A percentile compares a stretch with the other conserved stretches of the same genome.
Conservation (phyloP, 2,888 invertebrate genomes). For the Plebejus anna region DNA sequence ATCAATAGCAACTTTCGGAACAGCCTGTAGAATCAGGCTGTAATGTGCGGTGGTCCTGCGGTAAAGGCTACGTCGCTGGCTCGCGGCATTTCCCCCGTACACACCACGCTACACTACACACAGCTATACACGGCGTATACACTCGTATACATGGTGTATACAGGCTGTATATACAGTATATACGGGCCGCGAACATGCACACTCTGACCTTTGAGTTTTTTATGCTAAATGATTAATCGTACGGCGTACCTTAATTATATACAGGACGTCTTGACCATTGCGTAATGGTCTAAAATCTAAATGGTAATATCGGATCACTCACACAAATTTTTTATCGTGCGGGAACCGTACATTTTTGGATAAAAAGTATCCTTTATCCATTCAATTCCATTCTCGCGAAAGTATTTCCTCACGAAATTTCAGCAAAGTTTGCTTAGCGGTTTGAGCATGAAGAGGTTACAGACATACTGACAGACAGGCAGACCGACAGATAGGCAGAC, state of each 20-base stretch:
- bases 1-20: neutral
- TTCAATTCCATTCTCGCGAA: neutral
- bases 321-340: neutral
- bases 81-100: constrained; percentile 22
- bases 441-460: too few species aligned
- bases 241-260: constrained; percentile 9
- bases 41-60: constrained; percentile 30
- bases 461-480: too few species aligned
- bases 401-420: too few species aligned
- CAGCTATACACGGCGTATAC: neutral
- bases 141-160: neutral
- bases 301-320: too few species aligned
- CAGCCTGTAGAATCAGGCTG: constrained; percentile 10
- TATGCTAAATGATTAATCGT: constrained; percentile 1
- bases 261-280: neutral
- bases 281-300: too few species aligned
- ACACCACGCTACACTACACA: neutral
- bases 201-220: constrained; percentile 20
- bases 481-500: too few species aligned
- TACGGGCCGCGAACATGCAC: constrained; percentile 15
- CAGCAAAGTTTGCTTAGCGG: neutral
- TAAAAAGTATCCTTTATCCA: neutral
- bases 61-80: constrained; percentile 29
- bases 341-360: neutral
- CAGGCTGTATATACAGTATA: neutral